Base-by-base conservation (phyloP, 2,888 invertebrate species). In the Erebia ligea region DNA sequence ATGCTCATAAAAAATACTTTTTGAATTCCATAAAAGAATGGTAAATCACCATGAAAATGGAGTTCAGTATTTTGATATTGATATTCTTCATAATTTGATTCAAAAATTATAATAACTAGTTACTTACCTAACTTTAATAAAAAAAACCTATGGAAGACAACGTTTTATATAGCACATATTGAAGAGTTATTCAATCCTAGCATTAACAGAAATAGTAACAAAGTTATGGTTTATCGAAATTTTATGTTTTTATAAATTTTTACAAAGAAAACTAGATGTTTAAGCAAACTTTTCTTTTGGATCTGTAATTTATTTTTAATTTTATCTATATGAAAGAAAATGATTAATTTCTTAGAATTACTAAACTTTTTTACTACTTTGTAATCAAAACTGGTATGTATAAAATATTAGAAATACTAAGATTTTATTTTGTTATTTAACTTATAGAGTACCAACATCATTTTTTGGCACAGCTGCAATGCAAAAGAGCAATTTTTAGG, bases 101-200 rank as follows among this genome's bases (percentile, higher is more conserved):
- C 17, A 54, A 3, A 3, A 54, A 54, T 45, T 13, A 8, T 19
- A 54, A 54, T 17, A 9, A 1, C n/a, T n/a, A n/a, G n/a, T n/a
- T n/a, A n/a, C n/a, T 9, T 52, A 19, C 17, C 9, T 9, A 54
- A 54, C 19, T 54, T 54, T 10, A 19, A 54, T 5, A 57, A 25
- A 2, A 11, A 54, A 10, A 25, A 8, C 11, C 21, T 56, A 21
- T 8, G 15, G 25, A 19, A 15, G 19, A 19, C 13, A 57, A 19
- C 13, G 11, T 25, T 57, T 21, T 13, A 34, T 6, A 34, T 34
- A 57, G 21, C 21, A 25, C 6, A 15, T 25, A 21, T 62, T 45
- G 15, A n/a, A 62, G 15, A 48, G 48, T 62, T 62, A 62, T 48
- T 21, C 48, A 62, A 48, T 48, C 62, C 62, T 62, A 62, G 62